Evolutionary conservation across 2,888 invertebrate species (phyloP), one percentile per base, ranked within the genome.

Genomic region (Pilophorus perplexus): DNA sequence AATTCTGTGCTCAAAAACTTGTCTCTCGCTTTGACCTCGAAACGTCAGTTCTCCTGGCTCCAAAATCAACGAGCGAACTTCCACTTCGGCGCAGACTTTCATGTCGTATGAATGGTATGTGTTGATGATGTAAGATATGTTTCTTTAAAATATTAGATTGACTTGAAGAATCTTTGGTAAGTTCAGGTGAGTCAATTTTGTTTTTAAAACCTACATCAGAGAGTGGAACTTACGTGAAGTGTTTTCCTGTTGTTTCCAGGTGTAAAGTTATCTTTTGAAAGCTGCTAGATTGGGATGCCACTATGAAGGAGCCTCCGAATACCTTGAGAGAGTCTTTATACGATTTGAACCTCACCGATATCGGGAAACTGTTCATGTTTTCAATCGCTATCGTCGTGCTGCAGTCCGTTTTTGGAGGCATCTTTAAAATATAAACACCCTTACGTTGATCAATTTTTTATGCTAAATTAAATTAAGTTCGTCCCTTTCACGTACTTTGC

Each of bases 11-110:
- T 62, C 67, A 37, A 68, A 70, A 3, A 67, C 78, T 72, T 76
- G 80, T 71, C 80, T 79, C 73, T 78, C 77, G 57, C 80, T 74
- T 69, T 80, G 79, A 0, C 74, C 74, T 18, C 73, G 71, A 18
- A 79, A 74, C 1, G 71, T 62, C 1, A 79, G 67, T 38, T 77
- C 75, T 2, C 73, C 72, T 1, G 71, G 72, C 0, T 73, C 68
- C 3, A 78, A 71, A 2, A 72, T 71, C 0, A 80, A 70, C 27
- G 74, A 74, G 65, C 78, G 78, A 1, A 74, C 72, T 2, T 78
- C 76, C 0, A 80, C 77, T 2, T 77, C 75, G 0, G 79, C 80
- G 5, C 75, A 74, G 0, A 80, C 73, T 2, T 75, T 74, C 16
- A 80, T 73, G 44, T 78, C 76, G 67, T 78, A 78, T 1, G 75